phyloP scores from a whole-genome alignment of 2,113 vertebrate genomes.

The Tachycineta bicolor region DNA sequence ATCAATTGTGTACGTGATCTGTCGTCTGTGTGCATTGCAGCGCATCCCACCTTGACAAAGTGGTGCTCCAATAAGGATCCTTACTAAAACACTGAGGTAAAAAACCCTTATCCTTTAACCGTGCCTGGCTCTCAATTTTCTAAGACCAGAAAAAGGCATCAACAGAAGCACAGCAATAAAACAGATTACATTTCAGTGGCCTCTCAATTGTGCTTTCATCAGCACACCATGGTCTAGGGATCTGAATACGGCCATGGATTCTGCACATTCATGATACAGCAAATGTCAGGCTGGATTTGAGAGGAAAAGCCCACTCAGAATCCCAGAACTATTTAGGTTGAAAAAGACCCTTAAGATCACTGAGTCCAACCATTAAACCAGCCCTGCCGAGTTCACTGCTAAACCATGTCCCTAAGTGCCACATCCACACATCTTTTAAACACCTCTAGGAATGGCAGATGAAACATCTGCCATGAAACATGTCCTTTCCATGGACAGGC shows the following conservation, averaged over 20 bases:
- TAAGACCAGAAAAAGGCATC: not conserved
- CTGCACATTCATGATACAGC: not conserved
- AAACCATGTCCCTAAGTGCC: not conserved
- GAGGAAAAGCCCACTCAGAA: not conserved
- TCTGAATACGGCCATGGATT: not conserved
- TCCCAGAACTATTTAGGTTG: not conserved
- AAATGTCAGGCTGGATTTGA: not conserved
- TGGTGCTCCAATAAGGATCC: not conserved
- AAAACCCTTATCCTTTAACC: not conserved
- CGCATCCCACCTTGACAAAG: not conserved
- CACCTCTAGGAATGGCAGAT: not conserved
- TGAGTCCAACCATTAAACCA: not conserved
- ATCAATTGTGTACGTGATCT: accelerated
- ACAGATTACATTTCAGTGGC: not conserved
- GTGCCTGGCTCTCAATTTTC: not conserved
- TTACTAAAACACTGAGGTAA: not conserved
- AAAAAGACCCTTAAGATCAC: not conserved
- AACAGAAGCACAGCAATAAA: not conserved
- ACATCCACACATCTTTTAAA: not conserved
- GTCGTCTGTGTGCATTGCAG: not conserved
- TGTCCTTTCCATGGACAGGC: not conserved
- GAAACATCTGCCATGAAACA: not conserved
- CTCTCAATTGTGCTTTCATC: not conserved
- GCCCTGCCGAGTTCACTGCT: not conserved
- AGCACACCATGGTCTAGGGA: not conserved